These are phyloP conservation scores for Cerastoderma edule DNA, from an alignment of 2,888 invertebrate genomes.

Conservation along the genomic window DNA sequence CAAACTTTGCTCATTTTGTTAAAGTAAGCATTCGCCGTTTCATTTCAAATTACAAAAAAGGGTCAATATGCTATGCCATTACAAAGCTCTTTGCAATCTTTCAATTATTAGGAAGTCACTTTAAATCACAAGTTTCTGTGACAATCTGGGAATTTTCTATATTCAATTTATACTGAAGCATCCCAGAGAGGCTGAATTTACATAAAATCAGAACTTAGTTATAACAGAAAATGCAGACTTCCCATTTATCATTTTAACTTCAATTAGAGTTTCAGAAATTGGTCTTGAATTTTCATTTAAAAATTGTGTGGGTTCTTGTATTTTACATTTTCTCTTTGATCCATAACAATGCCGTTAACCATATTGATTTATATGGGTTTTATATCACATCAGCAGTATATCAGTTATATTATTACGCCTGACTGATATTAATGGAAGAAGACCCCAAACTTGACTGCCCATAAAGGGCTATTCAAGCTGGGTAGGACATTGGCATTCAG, in stretches of 20 bases:
- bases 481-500: too few species aligned
- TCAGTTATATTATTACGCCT: too few species aligned
- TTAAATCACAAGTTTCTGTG: constrained; percentile 19
- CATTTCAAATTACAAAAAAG: too few species aligned
- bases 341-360: too few species aligned
- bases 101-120: constrained; percentile 22
- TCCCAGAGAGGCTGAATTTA: constrained; percentile 22
- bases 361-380: too few species aligned
- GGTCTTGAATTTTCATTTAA: constrained; percentile 17
- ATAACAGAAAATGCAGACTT: constrained; percentile 20
- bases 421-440: too few species aligned
- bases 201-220: constrained; percentile 20
- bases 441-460: too few species aligned
- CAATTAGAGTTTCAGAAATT: constrained; percentile 17
- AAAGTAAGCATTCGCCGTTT: too few species aligned
- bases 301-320: neutral
- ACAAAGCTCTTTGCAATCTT: constrained; percentile 13
- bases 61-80: too few species aligned
- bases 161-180: constrained; percentile 15
- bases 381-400: too few species aligned
- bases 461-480: too few species aligned
- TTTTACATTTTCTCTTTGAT: neutral
- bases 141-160: constrained; percentile 14
- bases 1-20: too few species aligned
- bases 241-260: constrained; percentile 18